Conservation (phyloP, 1,140 invertebrate genomes). For the Aphelinus certus region DNA sequence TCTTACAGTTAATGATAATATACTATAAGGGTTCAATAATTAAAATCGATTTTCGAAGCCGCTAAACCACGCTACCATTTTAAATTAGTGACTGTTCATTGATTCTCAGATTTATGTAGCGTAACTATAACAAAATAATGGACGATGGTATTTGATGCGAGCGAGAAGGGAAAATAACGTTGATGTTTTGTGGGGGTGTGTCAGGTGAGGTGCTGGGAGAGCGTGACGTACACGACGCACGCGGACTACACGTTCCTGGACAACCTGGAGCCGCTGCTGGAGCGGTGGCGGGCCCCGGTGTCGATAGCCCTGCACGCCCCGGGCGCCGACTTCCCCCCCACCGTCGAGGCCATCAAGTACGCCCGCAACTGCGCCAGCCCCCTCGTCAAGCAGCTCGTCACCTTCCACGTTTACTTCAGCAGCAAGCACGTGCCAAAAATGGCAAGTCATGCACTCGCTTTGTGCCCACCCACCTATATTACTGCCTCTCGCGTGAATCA, state of each 20-base stretch:
- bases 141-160: no score
- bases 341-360: conserved; percentile 70
- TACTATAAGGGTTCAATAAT: no score
- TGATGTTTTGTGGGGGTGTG: background rate
- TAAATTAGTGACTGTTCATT: no score
- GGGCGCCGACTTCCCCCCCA: conserved; percentile 71
- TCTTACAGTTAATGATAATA: no score
- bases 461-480: no score
- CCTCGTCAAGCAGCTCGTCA: conserved; percentile 78
- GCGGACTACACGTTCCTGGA: conserved; percentile 91
- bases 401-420: conserved; percentile 88
- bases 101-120: no score
- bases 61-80: no score
- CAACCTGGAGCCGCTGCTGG: conserved; percentile 84
- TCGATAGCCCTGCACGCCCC: conserved; percentile 77
- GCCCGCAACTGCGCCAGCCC: conserved; percentile 69
- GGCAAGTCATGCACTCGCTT: no score
- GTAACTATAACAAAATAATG: no score
- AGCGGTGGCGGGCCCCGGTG: conserved; percentile 76
- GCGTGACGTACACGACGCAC: conserved; percentile 91
- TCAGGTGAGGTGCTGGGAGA: conserved; percentile 76
- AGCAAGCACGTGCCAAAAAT: conserved; percentile 82
- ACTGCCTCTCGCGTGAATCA: no score
- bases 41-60: no score
- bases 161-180: no score